These are phyloP conservation scores for Istiophorus platypterus DNA, from an alignment of 2,113 vertebrate genomes.

Conservation along the genomic window DNA sequence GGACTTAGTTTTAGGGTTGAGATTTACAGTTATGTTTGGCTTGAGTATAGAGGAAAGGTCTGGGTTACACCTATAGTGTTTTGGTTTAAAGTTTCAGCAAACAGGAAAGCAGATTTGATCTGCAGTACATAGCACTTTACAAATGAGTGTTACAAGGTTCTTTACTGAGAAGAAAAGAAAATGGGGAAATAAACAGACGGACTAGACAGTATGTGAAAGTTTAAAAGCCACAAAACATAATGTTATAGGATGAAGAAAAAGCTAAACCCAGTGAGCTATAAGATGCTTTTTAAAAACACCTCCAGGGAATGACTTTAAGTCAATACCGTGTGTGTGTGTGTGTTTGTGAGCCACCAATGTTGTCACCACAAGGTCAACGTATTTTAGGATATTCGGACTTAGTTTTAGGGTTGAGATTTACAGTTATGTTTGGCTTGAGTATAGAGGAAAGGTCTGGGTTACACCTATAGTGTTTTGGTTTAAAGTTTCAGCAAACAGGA, in stretches of 20 bases:
- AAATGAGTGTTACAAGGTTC: neutral
- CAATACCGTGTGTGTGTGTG: neutral
- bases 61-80: neutral
- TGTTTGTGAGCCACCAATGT: too few relatives aligned
- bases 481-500: too few relatives aligned
- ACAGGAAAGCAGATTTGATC: neutral
- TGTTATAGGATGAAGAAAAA: neutral
- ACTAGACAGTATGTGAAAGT: neutral
- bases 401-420: too few relatives aligned
- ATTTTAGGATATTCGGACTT: too few relatives aligned
- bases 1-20: neutral
- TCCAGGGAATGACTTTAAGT: too few relatives aligned
- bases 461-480: too few relatives aligned
- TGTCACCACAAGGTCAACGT: too few relatives aligned
- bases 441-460: too few relatives aligned
- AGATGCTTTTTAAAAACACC: neutral
- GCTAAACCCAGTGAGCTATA: neutral
- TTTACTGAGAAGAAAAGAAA: neutral
- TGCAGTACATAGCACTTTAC: neutral
- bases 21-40: neutral
- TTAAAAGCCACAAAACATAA: neutral
- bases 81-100: neutral
- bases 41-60: neutral
- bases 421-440: too few relatives aligned
- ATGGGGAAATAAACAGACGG: neutral